Evolutionary conservation across 2,888 invertebrate genomes (phyloP), one percentile per base, ranked within the genome.

Genomic region (Scrobipalpa costella): DNA sequence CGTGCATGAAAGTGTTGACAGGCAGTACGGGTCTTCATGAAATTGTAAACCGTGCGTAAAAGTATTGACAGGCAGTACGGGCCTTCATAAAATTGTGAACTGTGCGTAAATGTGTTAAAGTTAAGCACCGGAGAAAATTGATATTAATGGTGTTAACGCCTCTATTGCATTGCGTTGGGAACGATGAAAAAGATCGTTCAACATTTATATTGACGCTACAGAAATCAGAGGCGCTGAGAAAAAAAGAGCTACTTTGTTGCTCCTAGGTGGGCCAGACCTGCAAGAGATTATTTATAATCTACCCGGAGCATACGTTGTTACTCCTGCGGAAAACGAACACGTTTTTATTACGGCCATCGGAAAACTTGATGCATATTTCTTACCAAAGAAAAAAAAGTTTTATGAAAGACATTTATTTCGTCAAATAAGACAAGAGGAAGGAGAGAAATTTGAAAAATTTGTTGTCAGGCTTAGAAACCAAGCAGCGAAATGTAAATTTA

Each of bases 321-420:
- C 38, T 9, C 33, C 15, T 15, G 55, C 8, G 17, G 47, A 60
- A 33, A n/a, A n/a, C n/a, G 38, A n/a, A 38, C 63, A 67, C 27
- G 49, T 65, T 5, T 68, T 64, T 40, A 19, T 65, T 9, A 57
- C 40, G 40, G 68, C 65, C 2, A 61, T 66, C 15, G 9, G 17
- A 5, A 69, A 67, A 50, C n/a, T 69, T 1, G 65, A 69, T 49
- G 59, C 21, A 1, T 69, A 62, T 27, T 69, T 69, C 47, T 11
- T 63, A 7, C 66, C 67, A 5, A 66, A 67, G n/a, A 66, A 68
- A 63, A 67, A 55, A 34, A 62, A 57, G 52, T 3, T 44, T 2
- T 69, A 63, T 58, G 69, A 70, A 38, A 27, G 70, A 34, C 65
- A 69, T 44, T 8, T 65, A 8, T 68, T 70, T 47, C 19, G 67